A percentile compares a stretch with the other conserved stretches of the same genome.
Conservation (phyloP, 2,113 vertebrate species). For the Naja naja region DNA sequence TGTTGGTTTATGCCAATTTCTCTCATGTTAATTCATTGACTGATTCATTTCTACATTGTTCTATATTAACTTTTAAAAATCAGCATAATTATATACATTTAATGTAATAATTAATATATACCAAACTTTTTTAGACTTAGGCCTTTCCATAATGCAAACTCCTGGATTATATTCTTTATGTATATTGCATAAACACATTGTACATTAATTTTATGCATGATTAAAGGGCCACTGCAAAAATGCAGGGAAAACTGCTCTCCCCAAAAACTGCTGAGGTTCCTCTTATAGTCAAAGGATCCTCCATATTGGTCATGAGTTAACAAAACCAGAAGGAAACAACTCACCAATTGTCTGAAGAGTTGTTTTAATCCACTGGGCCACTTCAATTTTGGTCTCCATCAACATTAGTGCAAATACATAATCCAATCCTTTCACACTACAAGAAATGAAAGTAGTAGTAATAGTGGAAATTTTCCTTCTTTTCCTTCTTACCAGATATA, state of each 20-base stretch:
- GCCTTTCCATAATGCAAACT: not conserved
- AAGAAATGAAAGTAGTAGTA: not conserved
- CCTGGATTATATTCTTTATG: not conserved
- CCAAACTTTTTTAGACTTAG: not conserved
- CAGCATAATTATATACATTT: not conserved
- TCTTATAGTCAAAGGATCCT: not conserved
- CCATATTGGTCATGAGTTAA: not conserved
- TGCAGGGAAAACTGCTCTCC: too few species aligned
- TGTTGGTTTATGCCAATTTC: not conserved
- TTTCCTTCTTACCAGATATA: not conserved
- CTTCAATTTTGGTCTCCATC: constrained; percentile 3
- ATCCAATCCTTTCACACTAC: constrained; percentile 46
- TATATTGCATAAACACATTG: not conserved
- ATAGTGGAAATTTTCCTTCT: too few species aligned
- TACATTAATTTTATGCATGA: not conserved
- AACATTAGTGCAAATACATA: constrained; percentile 29
- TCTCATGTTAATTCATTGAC: not conserved
- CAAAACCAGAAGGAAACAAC: not conserved
- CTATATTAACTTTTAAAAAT: not conserved
- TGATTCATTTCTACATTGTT: not conserved
- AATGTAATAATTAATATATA: not conserved
- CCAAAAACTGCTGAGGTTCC: too few species aligned
- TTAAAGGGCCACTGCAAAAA: not conserved
- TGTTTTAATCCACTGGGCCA: constrained; percentile 39
- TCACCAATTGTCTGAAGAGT: constrained; percentile 20